Conservation (phyloP, 2,797 vertebrate genomes). For the Knipowitschia caucasica region DNA sequence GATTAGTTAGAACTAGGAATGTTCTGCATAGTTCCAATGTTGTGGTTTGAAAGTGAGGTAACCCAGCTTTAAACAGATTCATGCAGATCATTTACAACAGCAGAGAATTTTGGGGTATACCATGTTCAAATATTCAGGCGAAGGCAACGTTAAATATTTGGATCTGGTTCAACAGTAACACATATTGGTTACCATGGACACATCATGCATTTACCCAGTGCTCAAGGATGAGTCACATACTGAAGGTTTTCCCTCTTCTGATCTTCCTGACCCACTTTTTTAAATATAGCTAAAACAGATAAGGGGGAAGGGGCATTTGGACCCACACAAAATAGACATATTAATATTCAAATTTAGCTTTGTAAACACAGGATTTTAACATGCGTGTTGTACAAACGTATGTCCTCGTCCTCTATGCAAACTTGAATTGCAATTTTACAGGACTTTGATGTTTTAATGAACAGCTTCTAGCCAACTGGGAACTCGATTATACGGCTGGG, state of each 20-base stretch:
- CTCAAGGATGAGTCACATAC: slow-evolving; percentile 32
- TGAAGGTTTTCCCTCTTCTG: slow-evolving; percentile 17
- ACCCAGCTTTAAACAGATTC: no score
- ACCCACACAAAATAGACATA: slow-evolving; percentile 25
- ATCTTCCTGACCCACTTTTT: slow-evolving; percentile 55
- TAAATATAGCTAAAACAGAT: slow-evolving; percentile 26
- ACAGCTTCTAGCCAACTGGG: slow-evolving; percentile 1
- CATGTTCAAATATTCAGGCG: no score
- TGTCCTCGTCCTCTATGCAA: neutral
- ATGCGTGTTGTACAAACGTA: slow-evolving; percentile 4
- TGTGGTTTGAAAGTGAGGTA: no score
- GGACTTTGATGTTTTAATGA: slow-evolving; percentile 9
- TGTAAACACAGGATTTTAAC: neutral
- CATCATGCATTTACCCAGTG: slow-evolving; percentile 12
- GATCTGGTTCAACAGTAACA: no score
- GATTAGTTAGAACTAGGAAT: no score
- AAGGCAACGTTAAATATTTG: neutral
- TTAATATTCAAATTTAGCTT: slow-evolving; percentile 11
- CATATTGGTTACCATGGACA: slow-evolving; percentile 9
- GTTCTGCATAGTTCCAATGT: no score
- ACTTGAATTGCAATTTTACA: no score
- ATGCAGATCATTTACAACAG: no score
- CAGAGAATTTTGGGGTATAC: no score
- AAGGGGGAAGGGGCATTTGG: slow-evolving; percentile 10
- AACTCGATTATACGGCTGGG: neutral